phyloP scores from a whole-genome alignment of 2,888 invertebrate species.

The Drosophila mulleri region DNA sequence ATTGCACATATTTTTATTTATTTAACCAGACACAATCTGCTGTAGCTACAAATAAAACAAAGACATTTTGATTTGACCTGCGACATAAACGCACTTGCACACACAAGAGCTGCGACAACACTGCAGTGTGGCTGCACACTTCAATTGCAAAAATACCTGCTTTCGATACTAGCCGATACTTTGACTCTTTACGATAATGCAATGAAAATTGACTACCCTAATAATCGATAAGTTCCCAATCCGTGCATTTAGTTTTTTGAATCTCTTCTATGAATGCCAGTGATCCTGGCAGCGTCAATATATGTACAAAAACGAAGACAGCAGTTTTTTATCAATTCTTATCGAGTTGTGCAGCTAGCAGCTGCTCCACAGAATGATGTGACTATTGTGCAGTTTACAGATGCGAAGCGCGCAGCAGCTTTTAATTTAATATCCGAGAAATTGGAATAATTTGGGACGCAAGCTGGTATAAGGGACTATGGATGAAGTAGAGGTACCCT shows the following conservation, averaged over 20 bases:
- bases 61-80: conserved; percentile 54
- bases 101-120: conserved; percentile 55
- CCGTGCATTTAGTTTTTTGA: not conserved
- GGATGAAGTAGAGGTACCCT: no score
- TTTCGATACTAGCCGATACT: not conserved
- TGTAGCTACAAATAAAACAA: conserved; percentile 57
- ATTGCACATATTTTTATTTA: conserved; percentile 48
- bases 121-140: conserved; percentile 43
- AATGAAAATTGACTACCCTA: not conserved
- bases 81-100: conserved; percentile 56
- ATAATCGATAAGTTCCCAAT: not conserved
- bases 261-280: conserved; percentile 19
- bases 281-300: conserved; percentile 45
- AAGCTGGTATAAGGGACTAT: no score
- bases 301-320: not conserved
- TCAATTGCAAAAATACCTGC: conserved; percentile 11
- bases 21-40: conserved; percentile 36
- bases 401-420: no score
- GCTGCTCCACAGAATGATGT: conserved; percentile 37
- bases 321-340: conserved; percentile 43
- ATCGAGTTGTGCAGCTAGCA: not conserved
- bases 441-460: no score
- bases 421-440: no score
- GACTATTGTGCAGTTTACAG: no score
- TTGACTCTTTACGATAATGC: not conserved